Evolutionary conservation across 53 echinoderm and acorn worm species (phyloP), one percentile per base, ranked within the genome.

Genomic region (Temnopleurus reevesii): DNA sequence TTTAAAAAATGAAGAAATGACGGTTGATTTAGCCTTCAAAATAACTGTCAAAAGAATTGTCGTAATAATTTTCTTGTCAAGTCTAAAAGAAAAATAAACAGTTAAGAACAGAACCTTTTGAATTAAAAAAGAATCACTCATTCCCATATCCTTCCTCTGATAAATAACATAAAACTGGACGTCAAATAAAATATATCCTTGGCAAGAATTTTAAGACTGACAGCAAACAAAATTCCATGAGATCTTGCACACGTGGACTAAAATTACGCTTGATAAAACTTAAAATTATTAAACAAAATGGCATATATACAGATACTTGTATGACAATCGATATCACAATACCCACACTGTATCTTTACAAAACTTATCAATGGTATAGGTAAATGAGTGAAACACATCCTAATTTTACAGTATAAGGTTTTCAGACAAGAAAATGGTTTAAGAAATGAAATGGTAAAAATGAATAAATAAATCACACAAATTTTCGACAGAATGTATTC

Each of bases 91-190:
- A n/a, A n/a, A n/a, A n/a, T n/a, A n/a, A n/a, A n/a, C n/a, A n/a
- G n/a, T n/a, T n/a, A n/a, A n/a, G n/a, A n/a, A n/a, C n/a, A n/a
- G n/a, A n/a, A n/a, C n/a, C n/a, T n/a, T n/a, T n/a, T n/a, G n/a
- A n/a, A n/a, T n/a, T n/a, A n/a, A n/a, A n/a, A n/a, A n/a, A n/a
- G n/a, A n/a, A n/a, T n/a, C n/a, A n/a, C n/a, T n/a, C n/a, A n/a
- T n/a, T n/a, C n/a, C n/a, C n/a, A 58, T 26, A 25, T 58, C 27
- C 58, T 12, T 26, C 58, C 12, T 58, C 25, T 25, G 27, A 58
- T 71, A n/a, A 71, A 71, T 41, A 33, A 63, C 24, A 59, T n/a
- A 65, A 5, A 15, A 35, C 65, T 65, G 71, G 71, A 71, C 71
- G 13, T 71, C 2, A 63, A 63, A 63, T 59, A 59, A 63, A 1